Evolutionary conservation across 2,888 invertebrate genomes (phyloP), one percentile per base, ranked within the genome.

Genomic region (Sphaerophoria taeniata): DNA sequence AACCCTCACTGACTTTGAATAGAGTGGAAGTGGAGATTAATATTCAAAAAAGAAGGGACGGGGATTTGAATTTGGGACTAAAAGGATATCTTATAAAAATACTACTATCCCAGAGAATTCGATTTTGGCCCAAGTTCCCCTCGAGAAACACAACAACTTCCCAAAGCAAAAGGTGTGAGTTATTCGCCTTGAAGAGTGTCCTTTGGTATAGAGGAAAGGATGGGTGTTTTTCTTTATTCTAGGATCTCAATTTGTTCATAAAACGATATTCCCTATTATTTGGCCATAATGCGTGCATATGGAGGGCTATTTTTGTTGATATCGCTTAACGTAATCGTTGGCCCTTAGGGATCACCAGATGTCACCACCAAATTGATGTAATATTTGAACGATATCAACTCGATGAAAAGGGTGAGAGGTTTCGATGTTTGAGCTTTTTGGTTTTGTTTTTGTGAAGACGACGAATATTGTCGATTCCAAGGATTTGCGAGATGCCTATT

Each of bases 191-290:
- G n/a, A 31, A 11, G n/a, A n/a, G n/a, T n/a, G n/a, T n/a, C n/a
- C n/a, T n/a, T 51, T 0, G 34, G 33, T 31, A 34, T 33, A 16
- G 60, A 65, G 34, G 76, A 4, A 11, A 11, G 36, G 7, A 9
- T 43, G 39, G 7, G 2, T 43, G 7, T 55, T 65, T 60, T 70
- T 75, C 56, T 55, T 74, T 70, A 65, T 78, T 70, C 63, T 51
- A 72, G 61, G 69, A 81, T 81, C 85, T 85, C 81, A 85, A 81
- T 85, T 85, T 81, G 85, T 69, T 81, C 63, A 49, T 75, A 72
- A 85, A 85, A 73, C 72, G 85, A 81, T 85, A n/a, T n/a, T 85
- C 69, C 76, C 81, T 81, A 81, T 85, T 85, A 85, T 85, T 85
- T 61, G 81, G 71, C 81, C 76, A 85, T 85, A 85, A 85, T 81